These are phyloP conservation scores for Andrena camellia DNA, from an alignment of 2,888 invertebrate genomes.

Conservation along the genomic window DNA sequence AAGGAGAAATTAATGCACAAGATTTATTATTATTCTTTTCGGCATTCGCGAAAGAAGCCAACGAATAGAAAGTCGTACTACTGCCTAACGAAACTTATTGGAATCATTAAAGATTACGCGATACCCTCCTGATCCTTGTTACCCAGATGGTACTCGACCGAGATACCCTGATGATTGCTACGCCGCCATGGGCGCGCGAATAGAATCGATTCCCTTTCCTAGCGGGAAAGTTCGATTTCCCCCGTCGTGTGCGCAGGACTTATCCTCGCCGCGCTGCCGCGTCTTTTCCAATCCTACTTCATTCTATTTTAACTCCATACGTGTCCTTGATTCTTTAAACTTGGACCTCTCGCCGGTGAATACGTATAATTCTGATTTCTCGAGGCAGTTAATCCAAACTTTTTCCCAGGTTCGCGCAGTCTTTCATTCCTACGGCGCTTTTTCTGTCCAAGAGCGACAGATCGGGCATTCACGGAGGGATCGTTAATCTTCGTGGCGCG, in stretches of 20 bases:
- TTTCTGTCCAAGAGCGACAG: constrained; percentile 24
- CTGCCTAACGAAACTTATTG: constrained; percentile 72
- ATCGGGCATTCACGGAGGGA: constrained; percentile 36
- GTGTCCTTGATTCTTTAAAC: background rate
- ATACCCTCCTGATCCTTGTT: constrained; percentile 75
- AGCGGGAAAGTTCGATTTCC: constrained; percentile 55
- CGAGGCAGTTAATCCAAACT: constrained; percentile 12
- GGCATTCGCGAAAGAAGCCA: constrained; percentile 16
- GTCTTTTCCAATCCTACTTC: background rate
- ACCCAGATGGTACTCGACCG: constrained; percentile 44
- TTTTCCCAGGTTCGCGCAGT: background rate
- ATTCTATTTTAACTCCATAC: background rate
- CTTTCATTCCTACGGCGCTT: constrained; percentile 26
- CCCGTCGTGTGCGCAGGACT: constrained; percentile 7
- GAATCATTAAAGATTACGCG: constrained; percentile 75
- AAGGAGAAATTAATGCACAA: constrained; percentile 13
- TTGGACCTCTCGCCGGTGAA: background rate
- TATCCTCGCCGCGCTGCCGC: background rate
- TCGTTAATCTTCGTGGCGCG: constrained; percentile 55
- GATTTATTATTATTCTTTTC: constrained; percentile 12
- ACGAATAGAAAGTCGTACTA: constrained; percentile 45
- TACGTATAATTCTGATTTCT: constrained; percentile 23
- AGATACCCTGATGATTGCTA: constrained; percentile 39
- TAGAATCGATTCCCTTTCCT: constrained; percentile 53
- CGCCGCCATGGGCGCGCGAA: constrained; percentile 11